phyloP scores from a whole-genome alignment of 92 coral and sea anemone species.

The Heteractis magnifica region DNA sequence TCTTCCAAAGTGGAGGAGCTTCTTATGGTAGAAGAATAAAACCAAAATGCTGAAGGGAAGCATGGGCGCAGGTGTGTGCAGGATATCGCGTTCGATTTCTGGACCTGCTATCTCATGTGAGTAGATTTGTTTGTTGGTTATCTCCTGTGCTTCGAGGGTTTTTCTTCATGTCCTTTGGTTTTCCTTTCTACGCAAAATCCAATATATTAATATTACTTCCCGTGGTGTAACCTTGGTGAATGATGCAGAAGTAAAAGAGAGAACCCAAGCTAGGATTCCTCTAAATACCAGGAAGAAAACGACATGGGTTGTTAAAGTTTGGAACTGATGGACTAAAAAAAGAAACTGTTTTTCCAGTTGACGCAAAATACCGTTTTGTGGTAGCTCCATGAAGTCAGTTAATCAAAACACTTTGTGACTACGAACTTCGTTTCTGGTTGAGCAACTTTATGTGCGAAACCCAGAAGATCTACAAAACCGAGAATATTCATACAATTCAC shows the following conservation, averaged over 20 bases:
- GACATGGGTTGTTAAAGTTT: not conserved
- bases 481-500: slow-evolving; percentile 6
- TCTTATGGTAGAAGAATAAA: no score
- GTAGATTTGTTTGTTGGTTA: no score
- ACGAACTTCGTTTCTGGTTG: not conserved
- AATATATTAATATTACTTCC: no score
- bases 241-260: not conserved
- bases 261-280: not conserved
- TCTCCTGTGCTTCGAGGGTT: no score
- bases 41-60: no score
- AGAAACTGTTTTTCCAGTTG: slow-evolving; percentile 10
- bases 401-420: not conserved
- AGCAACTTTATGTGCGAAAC: not conserved
- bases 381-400: not conserved
- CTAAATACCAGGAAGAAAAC: not conserved
- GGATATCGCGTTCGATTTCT: no score
- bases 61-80: no score
- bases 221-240: not conserved
- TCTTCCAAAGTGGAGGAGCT: no score
- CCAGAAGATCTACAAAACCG: slow-evolving; percentile 8
- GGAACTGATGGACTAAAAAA: slow-evolving; percentile 5
- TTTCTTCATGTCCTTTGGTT: no score
- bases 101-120: no score
- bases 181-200: no score
- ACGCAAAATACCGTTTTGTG: not conserved